Evolutionary conservation across 1,140 invertebrate species (phyloP).

Genomic region (Pteromalus puparum): DNA sequence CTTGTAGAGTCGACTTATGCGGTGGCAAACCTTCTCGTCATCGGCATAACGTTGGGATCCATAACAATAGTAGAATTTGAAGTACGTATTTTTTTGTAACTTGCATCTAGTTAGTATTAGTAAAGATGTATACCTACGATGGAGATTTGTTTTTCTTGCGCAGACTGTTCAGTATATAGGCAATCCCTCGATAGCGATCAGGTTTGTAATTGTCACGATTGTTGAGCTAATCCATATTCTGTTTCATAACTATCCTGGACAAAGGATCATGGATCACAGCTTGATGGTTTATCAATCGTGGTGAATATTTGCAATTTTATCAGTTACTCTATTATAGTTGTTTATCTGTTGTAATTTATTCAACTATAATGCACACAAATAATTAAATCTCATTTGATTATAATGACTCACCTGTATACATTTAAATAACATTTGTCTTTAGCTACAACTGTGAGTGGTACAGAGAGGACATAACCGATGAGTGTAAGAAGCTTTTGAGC

Average conservation of each 20-base stretch:
- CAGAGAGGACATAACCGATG: not conserved
- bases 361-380: not conserved
- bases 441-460: not conserved
- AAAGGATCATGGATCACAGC: conserved; percentile 25
- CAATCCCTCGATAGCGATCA: not conserved
- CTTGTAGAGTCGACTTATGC: not conserved
- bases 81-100: not conserved
- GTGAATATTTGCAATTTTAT: not conserved
- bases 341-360: not conserved
- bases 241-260: conserved; percentile 14
- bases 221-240: not conserved
- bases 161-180: not conserved
- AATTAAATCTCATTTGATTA: not conserved
- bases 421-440: not conserved
- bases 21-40: not conserved
- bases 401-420: not conserved
- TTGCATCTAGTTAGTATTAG: not conserved
- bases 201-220: not conserved
- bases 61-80: not conserved
- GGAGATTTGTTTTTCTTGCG: not conserved
- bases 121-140: not conserved
- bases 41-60: not conserved
- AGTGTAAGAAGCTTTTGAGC: not conserved
- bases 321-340: not conserved
- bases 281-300: not conserved